Percentiles rank a stretch among this genome's conserved stretches.
Conservation (phyloP, 2,113 vertebrate species). For the Caranx melampygus region DNA sequence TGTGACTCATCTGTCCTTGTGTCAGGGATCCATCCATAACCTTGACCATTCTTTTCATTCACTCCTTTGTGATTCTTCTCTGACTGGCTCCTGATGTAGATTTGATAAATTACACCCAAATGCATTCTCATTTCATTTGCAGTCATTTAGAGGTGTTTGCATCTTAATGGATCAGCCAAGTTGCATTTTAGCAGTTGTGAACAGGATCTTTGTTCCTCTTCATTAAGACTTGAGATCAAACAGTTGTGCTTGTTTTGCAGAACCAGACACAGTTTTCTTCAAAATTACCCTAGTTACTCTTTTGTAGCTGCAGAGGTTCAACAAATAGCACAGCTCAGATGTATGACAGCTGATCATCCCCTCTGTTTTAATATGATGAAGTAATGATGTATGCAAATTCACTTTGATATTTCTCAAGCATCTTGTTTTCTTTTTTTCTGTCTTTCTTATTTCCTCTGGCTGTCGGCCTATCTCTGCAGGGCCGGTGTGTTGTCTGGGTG, state of each 20-base stretch:
- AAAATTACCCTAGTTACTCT: background rate
- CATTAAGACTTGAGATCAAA: background rate
- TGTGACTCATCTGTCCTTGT: background rate
- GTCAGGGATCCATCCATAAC: background rate
- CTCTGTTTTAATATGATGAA: background rate
- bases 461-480: constrained; percentile 78
- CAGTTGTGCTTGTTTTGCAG: background rate
- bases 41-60: background rate
- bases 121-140: background rate
- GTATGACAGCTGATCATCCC: background rate
- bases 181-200: background rate
- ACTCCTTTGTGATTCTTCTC: background rate
- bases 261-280: background rate
- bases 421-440: background rate
- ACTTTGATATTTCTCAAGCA: background rate
- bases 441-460: background rate
- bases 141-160: background rate
- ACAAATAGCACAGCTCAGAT: background rate
- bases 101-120: background rate
- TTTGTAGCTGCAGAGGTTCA: background rate
- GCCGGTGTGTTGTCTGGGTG: constrained; percentile 91
- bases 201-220: background rate
- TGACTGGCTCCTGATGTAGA: background rate
- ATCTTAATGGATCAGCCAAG: background rate
- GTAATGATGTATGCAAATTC: background rate